These are phyloP conservation scores for Pyxicephalus adspersus DNA, from an alignment of 2,113 vertebrate species.

Conservation along the genomic window DNA sequence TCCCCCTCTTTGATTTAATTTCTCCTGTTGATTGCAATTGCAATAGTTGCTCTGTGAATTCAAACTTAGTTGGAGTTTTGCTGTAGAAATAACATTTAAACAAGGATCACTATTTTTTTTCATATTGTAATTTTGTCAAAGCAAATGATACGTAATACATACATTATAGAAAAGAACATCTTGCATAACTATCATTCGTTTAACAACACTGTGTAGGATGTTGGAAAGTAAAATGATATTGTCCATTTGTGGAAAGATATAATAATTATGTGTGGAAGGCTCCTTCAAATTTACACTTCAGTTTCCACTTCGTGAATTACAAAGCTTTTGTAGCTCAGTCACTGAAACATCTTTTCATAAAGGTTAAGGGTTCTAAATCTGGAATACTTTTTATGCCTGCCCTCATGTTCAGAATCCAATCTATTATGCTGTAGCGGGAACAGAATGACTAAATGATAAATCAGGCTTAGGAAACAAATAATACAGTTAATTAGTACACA, in stretches of 20 bases:
- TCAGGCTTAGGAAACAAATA: conserved; percentile 1
- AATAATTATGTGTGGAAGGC: not conserved
- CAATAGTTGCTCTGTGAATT: too few relatives aligned
- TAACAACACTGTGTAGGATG: not conserved
- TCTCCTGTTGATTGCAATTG: too few relatives aligned
- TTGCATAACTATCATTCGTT: too few relatives aligned
- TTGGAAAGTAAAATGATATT: not conserved
- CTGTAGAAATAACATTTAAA: too few relatives aligned
- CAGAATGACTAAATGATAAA: not conserved
- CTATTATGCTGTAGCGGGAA: not conserved
- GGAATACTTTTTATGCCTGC: not conserved
- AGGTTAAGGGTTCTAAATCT: conserved; percentile 9
- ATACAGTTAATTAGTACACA: not conserved
- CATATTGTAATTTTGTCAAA: too few relatives aligned
- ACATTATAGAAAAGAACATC: too few relatives aligned
- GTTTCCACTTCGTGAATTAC: not conserved
- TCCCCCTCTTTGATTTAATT: too few relatives aligned
- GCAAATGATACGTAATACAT: too few relatives aligned
- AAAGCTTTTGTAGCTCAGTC: not conserved
- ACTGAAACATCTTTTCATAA: not conserved
- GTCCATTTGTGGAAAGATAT: not conserved
- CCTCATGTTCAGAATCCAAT: not conserved
- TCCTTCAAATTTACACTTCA: not conserved
- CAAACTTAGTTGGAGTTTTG: too few relatives aligned
- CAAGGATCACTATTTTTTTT: too few relatives aligned